Conservation (phyloP, 1,140 invertebrate species). For the Pectinophora gossypiella region DNA sequence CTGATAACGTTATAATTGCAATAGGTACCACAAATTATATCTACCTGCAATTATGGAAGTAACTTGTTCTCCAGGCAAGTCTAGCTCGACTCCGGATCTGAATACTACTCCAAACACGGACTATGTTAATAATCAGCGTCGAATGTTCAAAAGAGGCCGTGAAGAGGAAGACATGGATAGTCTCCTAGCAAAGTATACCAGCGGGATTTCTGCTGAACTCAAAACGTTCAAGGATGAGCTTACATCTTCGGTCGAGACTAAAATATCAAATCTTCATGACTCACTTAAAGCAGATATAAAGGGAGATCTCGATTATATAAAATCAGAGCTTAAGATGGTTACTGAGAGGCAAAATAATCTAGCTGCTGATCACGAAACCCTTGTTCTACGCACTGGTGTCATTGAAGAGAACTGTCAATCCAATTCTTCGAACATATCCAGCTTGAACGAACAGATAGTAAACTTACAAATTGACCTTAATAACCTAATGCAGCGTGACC, state of each 20-base stretch:
- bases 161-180: background rate
- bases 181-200: background rate
- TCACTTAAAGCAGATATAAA: background rate
- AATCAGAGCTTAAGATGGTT: background rate
- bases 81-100: too few relatives aligned
- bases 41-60: too few relatives aligned
- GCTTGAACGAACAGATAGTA: background rate
- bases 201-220: background rate
- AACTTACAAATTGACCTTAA: background rate
- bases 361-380: background rate
- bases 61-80: too few relatives aligned
- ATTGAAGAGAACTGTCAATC: background rate
- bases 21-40: too few relatives aligned
- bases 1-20: too few relatives aligned
- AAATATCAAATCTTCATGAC: background rate
- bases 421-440: background rate
- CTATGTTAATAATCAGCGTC: background rate
- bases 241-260: too few relatives aligned
- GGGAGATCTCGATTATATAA: background rate
- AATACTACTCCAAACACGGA: too few relatives aligned
- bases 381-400: background rate
- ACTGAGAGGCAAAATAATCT: background rate
- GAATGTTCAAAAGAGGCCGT: background rate
- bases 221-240: background rate
- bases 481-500: background rate